phyloP scores from a whole-genome alignment of 2,113 vertebrate species.

The Nycticorax nycticorax region DNA sequence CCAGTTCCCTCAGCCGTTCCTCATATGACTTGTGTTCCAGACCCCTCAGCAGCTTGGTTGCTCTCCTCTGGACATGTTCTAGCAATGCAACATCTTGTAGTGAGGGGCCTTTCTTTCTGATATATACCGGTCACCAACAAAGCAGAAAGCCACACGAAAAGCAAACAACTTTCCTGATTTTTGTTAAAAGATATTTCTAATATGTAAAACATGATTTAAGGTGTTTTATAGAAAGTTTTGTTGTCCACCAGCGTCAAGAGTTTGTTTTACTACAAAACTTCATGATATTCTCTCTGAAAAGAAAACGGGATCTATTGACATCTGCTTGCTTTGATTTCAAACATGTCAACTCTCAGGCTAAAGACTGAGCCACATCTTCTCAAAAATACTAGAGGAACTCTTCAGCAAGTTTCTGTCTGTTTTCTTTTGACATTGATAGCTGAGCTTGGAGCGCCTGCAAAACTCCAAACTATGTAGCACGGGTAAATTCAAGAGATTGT shows the following conservation, averaged over 20 bases:
- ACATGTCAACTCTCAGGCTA: neutral
- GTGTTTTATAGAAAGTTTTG: neutral
- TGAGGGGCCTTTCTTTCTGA: too few species aligned
- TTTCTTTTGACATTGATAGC: neutral
- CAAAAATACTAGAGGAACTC: neutral
- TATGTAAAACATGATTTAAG: neutral
- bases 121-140: neutral
- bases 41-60: too few species aligned
- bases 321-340: neutral
- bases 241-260: neutral
- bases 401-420: neutral
- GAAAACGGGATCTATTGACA: neutral
- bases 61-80: too few species aligned
- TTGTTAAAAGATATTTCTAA: neutral
- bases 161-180: neutral
- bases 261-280: neutral
- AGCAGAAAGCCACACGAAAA: neutral
- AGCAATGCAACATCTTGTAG: too few species aligned
- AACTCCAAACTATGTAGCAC: fast-evolving
- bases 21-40: too few species aligned
- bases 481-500: neutral
- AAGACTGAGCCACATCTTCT: neutral
- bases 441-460: neutral
- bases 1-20: too few species aligned
- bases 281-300: neutral